phyloP scores from a whole-genome alignment of 2,888 invertebrate species.

The Pammene fasciana region DNA sequence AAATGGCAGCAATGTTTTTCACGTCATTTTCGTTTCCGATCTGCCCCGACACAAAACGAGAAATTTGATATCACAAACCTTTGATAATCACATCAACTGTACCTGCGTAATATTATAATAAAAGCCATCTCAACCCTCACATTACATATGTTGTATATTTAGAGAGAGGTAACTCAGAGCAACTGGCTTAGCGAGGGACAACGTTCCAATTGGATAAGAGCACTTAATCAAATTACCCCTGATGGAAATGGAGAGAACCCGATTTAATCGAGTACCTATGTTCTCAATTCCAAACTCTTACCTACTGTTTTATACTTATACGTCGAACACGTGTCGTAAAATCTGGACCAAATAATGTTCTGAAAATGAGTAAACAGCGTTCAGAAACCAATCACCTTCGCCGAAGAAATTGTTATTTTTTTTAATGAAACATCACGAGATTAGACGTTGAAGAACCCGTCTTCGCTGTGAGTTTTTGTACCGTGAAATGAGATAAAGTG shows the following conservation, averaged over 20 bases:
- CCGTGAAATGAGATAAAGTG: constrained; percentile 77
- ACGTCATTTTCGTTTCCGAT: too few relatives aligned
- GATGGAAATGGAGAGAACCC: constrained; percentile 50
- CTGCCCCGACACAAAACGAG: too few relatives aligned
- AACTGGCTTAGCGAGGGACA: constrained; percentile 19
- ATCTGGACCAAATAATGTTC: not conserved
- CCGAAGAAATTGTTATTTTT: constrained; percentile 73
- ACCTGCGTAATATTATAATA: constrained; percentile 9
- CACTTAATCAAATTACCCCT: constrained; percentile 27
- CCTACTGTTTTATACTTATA: constrained; percentile 1
- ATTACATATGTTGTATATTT: not conserved
- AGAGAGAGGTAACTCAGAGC: constrained; percentile 18
- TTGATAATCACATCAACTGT: not conserved
- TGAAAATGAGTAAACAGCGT: constrained; percentile 7
- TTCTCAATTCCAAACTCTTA: constrained; percentile 7
- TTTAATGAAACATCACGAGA: constrained; percentile 57
- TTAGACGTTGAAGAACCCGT: constrained; percentile 50
- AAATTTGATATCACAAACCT: too few relatives aligned
- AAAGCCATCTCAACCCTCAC: constrained; percentile 16
- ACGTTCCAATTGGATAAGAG: constrained; percentile 16
- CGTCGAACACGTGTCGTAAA: not conserved
- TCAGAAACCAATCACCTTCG: constrained; percentile 66
- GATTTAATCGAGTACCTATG: constrained; percentile 11
- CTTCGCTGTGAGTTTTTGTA: constrained; percentile 62
- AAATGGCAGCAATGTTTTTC: too few relatives aligned